Base-by-base conservation (phyloP, 2,888 invertebrate species). In the Boloria euphrosyne region DNA sequence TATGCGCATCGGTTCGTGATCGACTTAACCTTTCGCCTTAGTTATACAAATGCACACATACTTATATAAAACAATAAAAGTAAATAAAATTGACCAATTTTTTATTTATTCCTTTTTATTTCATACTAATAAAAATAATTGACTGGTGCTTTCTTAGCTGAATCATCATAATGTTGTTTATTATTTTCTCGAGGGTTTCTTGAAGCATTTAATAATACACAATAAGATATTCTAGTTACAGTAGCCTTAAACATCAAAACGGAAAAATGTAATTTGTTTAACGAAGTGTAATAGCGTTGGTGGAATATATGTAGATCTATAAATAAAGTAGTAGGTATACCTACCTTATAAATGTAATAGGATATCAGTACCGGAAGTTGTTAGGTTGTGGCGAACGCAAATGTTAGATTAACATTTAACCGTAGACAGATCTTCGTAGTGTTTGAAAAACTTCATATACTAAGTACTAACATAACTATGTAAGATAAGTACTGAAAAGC, bases 1-100 rank as follows among this genome's bases (percentile, higher is more conserved):
- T 62, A 60, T 57, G 59, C 64, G 58, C 70, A 70, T 67, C 67
- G 73, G 74, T 76, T 82, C 81, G 78, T 81, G 81, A 74, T 75
- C 69, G 64, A 73, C 72, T 72, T 75, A 76, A 75, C 76, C 76
- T 75, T 71, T 69, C 27, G 43, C 50, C 43, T 68, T 52, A 63
- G 52, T 61, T 67, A 66, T 58, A 49, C 55, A 50, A 27, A 16
- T 62, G 54, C n/a, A 46, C 3, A 47, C 13, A 10, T 13, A 14
- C 10, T 0, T 4, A 46, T 22, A 22, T 55, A 47, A 43, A 55
- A 55, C 22, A 50, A 57, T 49, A 50, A 44, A 55, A 44, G 31
- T 31, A 54, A 38, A 38, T 38, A 7, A 38, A 1, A 38, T 38
- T 38, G 7, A 38, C 31, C 7, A 38, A 38, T 38, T 38, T 38